Base-by-base conservation (phyloP, 2,888 invertebrate species). In the Drosophila fulvimacula region DNA sequence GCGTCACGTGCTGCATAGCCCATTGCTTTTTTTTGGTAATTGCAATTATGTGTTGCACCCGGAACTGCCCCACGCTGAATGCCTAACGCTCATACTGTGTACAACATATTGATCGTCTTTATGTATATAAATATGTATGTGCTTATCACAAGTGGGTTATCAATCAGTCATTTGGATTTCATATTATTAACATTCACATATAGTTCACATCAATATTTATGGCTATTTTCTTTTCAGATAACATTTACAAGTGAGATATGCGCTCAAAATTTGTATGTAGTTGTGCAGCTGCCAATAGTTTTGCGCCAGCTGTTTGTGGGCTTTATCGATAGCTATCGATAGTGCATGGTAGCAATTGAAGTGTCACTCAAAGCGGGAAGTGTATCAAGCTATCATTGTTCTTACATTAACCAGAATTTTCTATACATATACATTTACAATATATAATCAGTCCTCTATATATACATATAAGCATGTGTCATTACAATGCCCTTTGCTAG, bases 21-120 rank as follows among this genome's bases (percentile, higher is more conserved):
- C 69, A 77, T 77, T 11, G 13, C 15, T 17, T 10, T 30, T 13
- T 10, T 30, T 27, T 39, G 15, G 13, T 27, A 17, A 21, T 19
- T 27, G 21, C 30, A 21, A 19, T 51, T 51, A 73, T 62, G 44
- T n/a, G 63, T 34, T 32, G 19, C 9, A 24, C 19, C 44, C 19
- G 32, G 46, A 62, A n/a, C 30, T 32, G 1, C 11, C n/a, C 5
- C 27, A 41, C 21, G 5, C 9, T 17, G 19, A 34, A 10, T 21
- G 6, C 17, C 10, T 15, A n/a, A 4, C 7, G 1, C 13, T 48
- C 53, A 61, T 66, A 10, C 17, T 53, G 32, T 1, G 11, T 30
- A 17, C 24, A 27, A 10, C 11, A n/a, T 46, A 27, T 41, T 1
- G 10, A 11, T 24, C n/a, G 30, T 30, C 17, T 30, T 30, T 15